Evolutionary conservation across 2,797 vertebrate genomes (phyloP).

Genomic region (Monodelphis domestica): DNA sequence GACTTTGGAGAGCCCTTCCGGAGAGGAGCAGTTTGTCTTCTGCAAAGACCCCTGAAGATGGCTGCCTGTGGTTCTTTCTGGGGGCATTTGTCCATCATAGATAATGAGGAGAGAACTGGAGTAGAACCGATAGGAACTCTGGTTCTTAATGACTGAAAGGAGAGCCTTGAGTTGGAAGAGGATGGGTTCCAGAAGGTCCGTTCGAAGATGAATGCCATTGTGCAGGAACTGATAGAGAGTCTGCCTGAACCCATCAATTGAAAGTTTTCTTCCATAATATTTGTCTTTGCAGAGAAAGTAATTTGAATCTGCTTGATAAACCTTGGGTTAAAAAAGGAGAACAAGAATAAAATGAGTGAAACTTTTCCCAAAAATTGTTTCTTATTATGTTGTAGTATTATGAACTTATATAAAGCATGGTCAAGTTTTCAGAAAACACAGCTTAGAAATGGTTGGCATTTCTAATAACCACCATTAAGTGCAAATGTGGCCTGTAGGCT

Average conservation of each 20-base stretch:
- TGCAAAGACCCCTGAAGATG: slow-evolving; percentile 48
- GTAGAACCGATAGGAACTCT: slow-evolving; percentile 88
- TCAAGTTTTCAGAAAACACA: background rate
- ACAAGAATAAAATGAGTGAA: slow-evolving; percentile 37
- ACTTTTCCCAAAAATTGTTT: background rate
- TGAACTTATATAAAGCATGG: background rate
- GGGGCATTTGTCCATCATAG: slow-evolving; percentile 83
- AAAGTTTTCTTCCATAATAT: slow-evolving; percentile 85
- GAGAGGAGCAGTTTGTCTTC: background rate
- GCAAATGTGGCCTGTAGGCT: background rate
- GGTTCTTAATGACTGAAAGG: slow-evolving; percentile 82
- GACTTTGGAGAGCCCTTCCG: slow-evolving; percentile 23
- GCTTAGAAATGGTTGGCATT: background rate
- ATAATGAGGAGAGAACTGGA: slow-evolving; percentile 89
- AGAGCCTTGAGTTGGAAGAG: slow-evolving; percentile 80
- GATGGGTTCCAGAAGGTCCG: slow-evolving; percentile 84
- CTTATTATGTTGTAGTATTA: background rate
- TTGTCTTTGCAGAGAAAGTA: slow-evolving; percentile 88
- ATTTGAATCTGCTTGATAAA: slow-evolving; percentile 84
- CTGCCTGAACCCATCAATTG: slow-evolving; percentile 82
- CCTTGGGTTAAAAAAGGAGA: slow-evolving; percentile 75
- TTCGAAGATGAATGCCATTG: slow-evolving; percentile 76
- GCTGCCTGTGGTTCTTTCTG: slow-evolving; percentile 60
- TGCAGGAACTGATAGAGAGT: slow-evolving; percentile 85
- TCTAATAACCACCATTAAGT: background rate